Base-by-base conservation (phyloP, 2,797 vertebrate species). In the Sebastes trivittatus region DNA sequence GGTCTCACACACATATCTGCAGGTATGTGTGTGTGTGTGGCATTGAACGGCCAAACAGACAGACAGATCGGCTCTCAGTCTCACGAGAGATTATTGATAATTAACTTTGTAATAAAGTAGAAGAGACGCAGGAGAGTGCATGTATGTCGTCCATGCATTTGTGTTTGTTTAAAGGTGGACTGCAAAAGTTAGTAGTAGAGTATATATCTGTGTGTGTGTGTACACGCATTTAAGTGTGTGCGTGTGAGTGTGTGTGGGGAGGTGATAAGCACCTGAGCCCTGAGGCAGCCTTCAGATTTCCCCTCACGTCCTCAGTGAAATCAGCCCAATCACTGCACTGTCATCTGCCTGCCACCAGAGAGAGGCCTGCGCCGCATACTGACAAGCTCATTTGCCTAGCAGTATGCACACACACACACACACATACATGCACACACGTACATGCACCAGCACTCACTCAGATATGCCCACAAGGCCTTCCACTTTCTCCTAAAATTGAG, bases 321-420 rank as follows among this genome's bases (percentile, higher is more conserved):
- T 93, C 91, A 93, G 91, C 90, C 93, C 94, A 93, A 94, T 94
- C 93, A 90, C 92, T 91, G 92, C 93, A 90, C 92, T 89, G 93
- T 92, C 89, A 92, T 92, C 93, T 93, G 93, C 87, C 90, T 88
- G 85, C 88, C 93, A 93, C 89, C 90, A 91, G 92, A 93, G 90
- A 90, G 87, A 92, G 85, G 89, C 87, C 92, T 87, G 89, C 79
- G 20, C 86, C 13, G 93, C 91, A 95, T 94, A 93, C 91, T 91
- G 93, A 95, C 89, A 85, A 84, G 88, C 88, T 92, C 86, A 92
- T 90, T 93, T 92, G 85, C 82, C 85, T 90, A 92, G 87, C 71
- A 66, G 74, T 75, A 71, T 4, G 46, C n/a, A 22, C 64, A 42
- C 67, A 29, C 67, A 29, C 67, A 11, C 27, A 32, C 34, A 56